Percentiles rank a stretch among this genome's conserved stretches.
These are phyloP conservation scores for Papilio helenus DNA, from an alignment of 1,140 invertebrate genomes.

Conservation along the genomic window DNA sequence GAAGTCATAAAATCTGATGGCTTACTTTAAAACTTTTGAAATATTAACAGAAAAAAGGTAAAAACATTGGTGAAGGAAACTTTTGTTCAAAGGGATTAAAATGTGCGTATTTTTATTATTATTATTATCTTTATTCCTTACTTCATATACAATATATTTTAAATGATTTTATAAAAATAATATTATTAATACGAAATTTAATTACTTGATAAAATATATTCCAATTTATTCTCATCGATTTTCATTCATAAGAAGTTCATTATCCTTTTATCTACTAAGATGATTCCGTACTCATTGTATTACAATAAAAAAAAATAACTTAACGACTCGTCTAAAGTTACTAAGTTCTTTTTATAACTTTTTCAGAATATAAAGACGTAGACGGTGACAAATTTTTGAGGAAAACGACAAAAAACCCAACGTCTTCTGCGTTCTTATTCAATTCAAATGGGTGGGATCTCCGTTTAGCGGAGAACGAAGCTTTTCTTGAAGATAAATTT, in stretches of 20 bases:
- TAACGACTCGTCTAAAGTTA: not conserved
- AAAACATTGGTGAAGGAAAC: not conserved
- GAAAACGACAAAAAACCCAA: conserved; percentile 5
- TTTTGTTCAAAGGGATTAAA: conserved; percentile 1
- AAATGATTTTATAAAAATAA: too few relatives aligned
- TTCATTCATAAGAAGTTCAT: not conserved
- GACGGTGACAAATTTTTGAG: conserved; percentile 18
- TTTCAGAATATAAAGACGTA: not conserved
- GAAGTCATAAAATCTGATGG: not conserved
- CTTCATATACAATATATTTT: too few relatives aligned
- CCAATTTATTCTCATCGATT: not conserved
- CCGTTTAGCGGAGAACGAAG: not conserved
- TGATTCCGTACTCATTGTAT: not conserved
- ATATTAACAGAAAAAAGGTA: not conserved
- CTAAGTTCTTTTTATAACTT: not conserved
- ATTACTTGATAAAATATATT: not conserved
- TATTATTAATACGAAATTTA: not conserved
- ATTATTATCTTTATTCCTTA: too few relatives aligned
- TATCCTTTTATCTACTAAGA: not conserved
- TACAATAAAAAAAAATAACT: not conserved
- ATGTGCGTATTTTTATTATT: too few relatives aligned
- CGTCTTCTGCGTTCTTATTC: conserved; percentile 8
- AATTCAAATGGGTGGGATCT: conserved; percentile 35
- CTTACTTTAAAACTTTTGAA: not conserved
- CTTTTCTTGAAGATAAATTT: conserved; percentile 34